phyloP scores from a whole-genome alignment of 2,113 vertebrate species.

The Psittacula cyanocephala region DNA sequence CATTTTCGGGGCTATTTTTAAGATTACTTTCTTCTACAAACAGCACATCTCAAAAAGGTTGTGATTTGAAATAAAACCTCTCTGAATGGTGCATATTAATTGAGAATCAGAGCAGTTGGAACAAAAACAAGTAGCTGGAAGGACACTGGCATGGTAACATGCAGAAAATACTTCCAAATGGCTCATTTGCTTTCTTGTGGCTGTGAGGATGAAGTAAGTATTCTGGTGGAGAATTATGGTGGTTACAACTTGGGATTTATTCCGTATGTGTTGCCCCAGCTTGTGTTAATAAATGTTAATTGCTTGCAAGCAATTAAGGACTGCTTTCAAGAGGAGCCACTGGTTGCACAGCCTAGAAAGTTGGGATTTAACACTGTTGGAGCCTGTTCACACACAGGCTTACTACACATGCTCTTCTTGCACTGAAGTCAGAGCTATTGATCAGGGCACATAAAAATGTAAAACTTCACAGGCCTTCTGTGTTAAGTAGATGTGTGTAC shows the following conservation, averaged over 20 bases:
- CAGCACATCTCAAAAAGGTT: neutral
- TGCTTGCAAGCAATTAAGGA: neutral
- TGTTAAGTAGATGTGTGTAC: neutral
- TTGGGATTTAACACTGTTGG: neutral
- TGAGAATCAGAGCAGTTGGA: constrained; percentile 5
- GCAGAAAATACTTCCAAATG: neutral
- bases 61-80: neutral
- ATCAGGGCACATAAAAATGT: neutral
- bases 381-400: neutral
- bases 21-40: neutral
- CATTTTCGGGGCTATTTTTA: neutral
- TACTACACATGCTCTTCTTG: neutral
- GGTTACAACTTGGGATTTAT: neutral
- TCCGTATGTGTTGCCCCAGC: neutral
- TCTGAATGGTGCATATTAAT: neutral
- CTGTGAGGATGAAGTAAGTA: neutral
- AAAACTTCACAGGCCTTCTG: neutral
- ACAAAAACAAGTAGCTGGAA: neutral
- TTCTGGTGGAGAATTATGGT: neutral
- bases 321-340: neutral
- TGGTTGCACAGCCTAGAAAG: neutral
- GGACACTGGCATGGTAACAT: neutral
- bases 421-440: neutral
- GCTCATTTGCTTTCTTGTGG: neutral
- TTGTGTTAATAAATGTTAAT: neutral